Conservation (phyloP, 2,888 invertebrate species). For the Drosophila nigricruria region DNA sequence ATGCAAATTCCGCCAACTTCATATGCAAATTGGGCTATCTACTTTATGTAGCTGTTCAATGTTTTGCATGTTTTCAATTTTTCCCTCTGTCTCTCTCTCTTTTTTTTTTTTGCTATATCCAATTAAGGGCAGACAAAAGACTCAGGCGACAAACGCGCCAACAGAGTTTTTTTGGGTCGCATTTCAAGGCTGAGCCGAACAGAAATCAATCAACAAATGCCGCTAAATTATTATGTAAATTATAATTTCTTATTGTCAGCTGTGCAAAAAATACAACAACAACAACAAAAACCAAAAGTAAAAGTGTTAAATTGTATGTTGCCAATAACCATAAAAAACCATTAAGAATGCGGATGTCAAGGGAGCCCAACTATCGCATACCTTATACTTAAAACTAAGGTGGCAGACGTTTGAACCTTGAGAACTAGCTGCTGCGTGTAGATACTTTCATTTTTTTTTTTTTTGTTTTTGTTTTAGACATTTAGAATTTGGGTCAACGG, state of each 20-base stretch:
- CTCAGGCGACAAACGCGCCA: slow-evolving; percentile 62
- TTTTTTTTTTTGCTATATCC: slow-evolving; percentile 38
- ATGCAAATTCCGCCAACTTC: slow-evolving; percentile 47
- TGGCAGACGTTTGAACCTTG: background rate
- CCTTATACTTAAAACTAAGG: slow-evolving; percentile 3
- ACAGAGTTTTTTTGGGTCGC: slow-evolving; percentile 21
- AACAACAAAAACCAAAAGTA: slow-evolving; percentile 51
- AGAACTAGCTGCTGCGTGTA: background rate
- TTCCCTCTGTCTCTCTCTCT: background rate
- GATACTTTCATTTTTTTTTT: slow-evolving; percentile 21
- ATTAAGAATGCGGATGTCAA: slow-evolving; percentile 36
- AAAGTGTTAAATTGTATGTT: slow-evolving; percentile 67
- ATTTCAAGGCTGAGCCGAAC: slow-evolving; percentile 38
- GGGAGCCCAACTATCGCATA: slow-evolving; percentile 21
- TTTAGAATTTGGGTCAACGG: slow-evolving; percentile 11
- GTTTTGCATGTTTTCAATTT: slow-evolving; percentile 49
- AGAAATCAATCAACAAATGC: slow-evolving; percentile 69
- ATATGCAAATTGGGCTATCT: slow-evolving; percentile 55
- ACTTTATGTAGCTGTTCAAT: slow-evolving; percentile 44
- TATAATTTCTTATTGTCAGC: slow-evolving; percentile 59
- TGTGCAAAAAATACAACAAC: slow-evolving; percentile 11
- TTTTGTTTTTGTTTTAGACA: background rate
- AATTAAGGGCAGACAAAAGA: slow-evolving; percentile 70
- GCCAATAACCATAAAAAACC: slow-evolving; percentile 30
- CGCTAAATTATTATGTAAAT: slow-evolving; percentile 70